A percentile compares a stretch with the other conserved stretches of the same genome.
phyloP scores from a whole-genome alignment of 2,797 vertebrate genomes.

The Sebastes taczanowskii region DNA sequence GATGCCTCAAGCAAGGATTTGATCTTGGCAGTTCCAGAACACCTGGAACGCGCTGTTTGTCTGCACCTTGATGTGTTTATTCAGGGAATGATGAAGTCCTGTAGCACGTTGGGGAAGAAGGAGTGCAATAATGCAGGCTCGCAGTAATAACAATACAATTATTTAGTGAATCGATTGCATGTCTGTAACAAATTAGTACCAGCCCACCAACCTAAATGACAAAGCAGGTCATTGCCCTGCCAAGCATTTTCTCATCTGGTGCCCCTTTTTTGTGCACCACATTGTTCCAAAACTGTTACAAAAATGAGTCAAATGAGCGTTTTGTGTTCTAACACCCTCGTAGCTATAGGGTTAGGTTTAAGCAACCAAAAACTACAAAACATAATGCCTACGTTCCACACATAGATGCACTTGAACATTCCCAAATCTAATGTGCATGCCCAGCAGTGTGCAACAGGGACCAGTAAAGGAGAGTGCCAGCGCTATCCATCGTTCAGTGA shows the following conservation, averaged over 20 bases:
- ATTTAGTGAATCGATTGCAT: neutral
- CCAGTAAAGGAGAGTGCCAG: neutral
- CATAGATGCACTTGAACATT: neutral
- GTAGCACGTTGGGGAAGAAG: neutral
- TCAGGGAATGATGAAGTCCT: neutral
- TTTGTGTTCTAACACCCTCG: neutral
- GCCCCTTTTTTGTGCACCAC: neutral
- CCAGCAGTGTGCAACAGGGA: constrained; percentile 18
- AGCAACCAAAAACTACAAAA: neutral
- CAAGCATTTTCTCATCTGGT: neutral
- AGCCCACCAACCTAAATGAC: neutral
- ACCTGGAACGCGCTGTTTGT: neutral
- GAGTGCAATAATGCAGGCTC: neutral
- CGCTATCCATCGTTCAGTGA: neutral
- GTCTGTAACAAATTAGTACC: neutral
- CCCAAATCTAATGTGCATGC: neutral
- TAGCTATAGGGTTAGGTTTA: neutral
- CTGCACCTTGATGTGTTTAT: neutral
- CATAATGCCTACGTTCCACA: neutral
- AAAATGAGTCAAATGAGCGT: neutral
- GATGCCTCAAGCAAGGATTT: neutral
- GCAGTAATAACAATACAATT: neutral
- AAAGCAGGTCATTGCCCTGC: neutral
- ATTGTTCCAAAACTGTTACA: neutral
- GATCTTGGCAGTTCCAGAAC: neutral